A percentile compares a stretch with the other conserved stretches of the same genome.
Evolutionary conservation across 2,797 vertebrate genomes (phyloP).

Genomic region (Notolepis coatsorum): DNA sequence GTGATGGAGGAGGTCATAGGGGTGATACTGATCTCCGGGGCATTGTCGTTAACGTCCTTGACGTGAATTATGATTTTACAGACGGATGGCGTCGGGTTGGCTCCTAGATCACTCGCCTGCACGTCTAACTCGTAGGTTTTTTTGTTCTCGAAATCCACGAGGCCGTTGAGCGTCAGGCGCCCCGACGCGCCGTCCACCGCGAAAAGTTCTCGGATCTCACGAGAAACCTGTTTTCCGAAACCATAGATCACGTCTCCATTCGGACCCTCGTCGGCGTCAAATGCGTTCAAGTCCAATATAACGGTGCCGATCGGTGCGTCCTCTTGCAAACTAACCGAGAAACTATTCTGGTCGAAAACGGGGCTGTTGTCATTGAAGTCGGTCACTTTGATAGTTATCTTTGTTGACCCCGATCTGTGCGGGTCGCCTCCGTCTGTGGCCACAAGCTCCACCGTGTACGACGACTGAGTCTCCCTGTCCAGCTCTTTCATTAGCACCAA

Average conservation of each 20-base stretch:
- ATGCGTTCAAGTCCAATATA: slow-evolving; percentile 88
- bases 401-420: slow-evolving; percentile 83
- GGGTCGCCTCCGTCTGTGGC: slow-evolving; percentile 92
- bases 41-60: slow-evolving; percentile 94
- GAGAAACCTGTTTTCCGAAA: slow-evolving; percentile 87
- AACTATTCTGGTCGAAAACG: slow-evolving; percentile 87
- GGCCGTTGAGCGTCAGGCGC: slow-evolving; percentile 84
- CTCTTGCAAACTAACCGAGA: slow-evolving; percentile 89
- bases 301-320: slow-evolving; percentile 86
- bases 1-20: slow-evolving; percentile 83
- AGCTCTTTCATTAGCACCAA: slow-evolving; percentile 93
- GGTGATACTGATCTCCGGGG: slow-evolving; percentile 90
- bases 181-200: slow-evolving; percentile 87
- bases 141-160: slow-evolving; percentile 92
- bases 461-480: slow-evolving; percentile 90
- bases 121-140: slow-evolving; percentile 93
- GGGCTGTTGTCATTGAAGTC: slow-evolving; percentile 97
- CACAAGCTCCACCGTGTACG: slow-evolving; percentile 89
- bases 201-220: slow-evolving; percentile 88
- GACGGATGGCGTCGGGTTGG: slow-evolving; percentile 85
- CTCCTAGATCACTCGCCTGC: slow-evolving; percentile 87
- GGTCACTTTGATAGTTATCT: slow-evolving; percentile 88
- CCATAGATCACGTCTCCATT: slow-evolving; percentile 92
- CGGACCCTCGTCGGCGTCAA: slow-evolving; percentile 88
- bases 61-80: slow-evolving; percentile 92